A percentile compares a stretch with the other conserved stretches of the same genome.
phyloP scores from a whole-genome alignment of 2,113 vertebrate genomes.

The Channa maculata region DNA sequence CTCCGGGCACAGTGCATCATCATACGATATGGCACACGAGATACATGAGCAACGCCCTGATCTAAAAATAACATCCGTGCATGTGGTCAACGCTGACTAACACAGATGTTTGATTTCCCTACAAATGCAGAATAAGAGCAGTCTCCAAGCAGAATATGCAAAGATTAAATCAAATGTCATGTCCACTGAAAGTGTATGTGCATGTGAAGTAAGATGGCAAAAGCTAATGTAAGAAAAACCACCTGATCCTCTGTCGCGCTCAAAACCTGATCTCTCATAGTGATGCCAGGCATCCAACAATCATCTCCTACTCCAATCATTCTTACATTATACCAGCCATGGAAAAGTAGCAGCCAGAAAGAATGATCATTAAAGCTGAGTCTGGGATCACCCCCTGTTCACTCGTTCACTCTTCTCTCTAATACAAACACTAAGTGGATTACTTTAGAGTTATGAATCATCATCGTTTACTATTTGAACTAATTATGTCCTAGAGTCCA shows the following conservation, averaged over 20 bases:
- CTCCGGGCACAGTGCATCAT: conserved; percentile 53
- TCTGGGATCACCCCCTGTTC: no score
- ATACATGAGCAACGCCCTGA: conserved; percentile 34
- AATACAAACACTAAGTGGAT: no score
- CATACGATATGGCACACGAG: conserved; percentile 30
- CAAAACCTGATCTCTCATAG: background rate
- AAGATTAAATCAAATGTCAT: conserved; percentile 6
- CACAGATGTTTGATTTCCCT: conserved; percentile 38
- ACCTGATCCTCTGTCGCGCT: background rate
- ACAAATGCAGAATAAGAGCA: conserved; percentile 17
- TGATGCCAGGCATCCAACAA: conserved; percentile 8
- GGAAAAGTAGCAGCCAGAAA: background rate
- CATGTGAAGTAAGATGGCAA: conserved; percentile 6
- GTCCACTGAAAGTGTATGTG: background rate
- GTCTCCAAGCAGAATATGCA: background rate
- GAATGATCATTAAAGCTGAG: background rate
- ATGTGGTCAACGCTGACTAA: conserved; percentile 3
- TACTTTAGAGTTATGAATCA: no score
- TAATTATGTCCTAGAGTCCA: no score
- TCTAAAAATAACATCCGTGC: conserved; percentile 66
- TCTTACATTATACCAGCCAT: background rate
- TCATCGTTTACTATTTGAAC: no score
- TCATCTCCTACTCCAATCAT: background rate
- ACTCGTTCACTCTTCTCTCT: background rate
- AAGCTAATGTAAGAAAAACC: conserved; percentile 38